Evolutionary conservation across 2,113 vertebrate species (phyloP).

Genomic region (Corapipo altera): DNA sequence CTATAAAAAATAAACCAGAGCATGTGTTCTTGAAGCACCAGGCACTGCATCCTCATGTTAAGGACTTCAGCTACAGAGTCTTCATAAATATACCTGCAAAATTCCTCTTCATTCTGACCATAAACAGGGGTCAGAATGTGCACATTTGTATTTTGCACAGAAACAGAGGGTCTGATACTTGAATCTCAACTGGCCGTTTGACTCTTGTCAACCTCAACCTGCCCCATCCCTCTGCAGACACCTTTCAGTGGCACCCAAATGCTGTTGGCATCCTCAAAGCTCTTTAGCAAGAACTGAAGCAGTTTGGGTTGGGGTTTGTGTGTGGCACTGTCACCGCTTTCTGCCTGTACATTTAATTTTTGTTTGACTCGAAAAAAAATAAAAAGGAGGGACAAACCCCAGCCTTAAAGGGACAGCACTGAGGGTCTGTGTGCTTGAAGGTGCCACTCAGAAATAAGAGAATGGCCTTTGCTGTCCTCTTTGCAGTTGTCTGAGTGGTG

Average conservation of each 20-base stretch:
- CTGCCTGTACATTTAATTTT: neutral
- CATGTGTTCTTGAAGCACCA: constrained; percentile 64
- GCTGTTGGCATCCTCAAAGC: neutral
- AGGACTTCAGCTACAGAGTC: constrained; percentile 28
- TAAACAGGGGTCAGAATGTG: neutral
- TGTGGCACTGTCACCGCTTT: neutral
- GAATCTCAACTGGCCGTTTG: neutral
- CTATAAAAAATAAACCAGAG: constrained; percentile 53
- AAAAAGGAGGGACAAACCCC: neutral
- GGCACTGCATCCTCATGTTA: constrained; percentile 23
- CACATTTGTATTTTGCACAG: neutral
- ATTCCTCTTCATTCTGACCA: neutral
- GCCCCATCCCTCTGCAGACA: neutral
- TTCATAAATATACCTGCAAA: constrained; percentile 42
- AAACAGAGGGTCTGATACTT: neutral
- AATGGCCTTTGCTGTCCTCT: neutral
- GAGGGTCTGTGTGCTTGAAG: neutral
- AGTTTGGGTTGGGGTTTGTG: neutral
- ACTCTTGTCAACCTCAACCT: neutral
- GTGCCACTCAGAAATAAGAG: neutral
- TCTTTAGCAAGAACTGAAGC: neutral
- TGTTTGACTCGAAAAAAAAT: neutral
- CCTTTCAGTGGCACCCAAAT: neutral
- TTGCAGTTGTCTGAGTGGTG: neutral
- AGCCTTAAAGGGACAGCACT: neutral